Base-by-base conservation (phyloP, 2,888 invertebrate species). In the Tiphia femorata region DNA sequence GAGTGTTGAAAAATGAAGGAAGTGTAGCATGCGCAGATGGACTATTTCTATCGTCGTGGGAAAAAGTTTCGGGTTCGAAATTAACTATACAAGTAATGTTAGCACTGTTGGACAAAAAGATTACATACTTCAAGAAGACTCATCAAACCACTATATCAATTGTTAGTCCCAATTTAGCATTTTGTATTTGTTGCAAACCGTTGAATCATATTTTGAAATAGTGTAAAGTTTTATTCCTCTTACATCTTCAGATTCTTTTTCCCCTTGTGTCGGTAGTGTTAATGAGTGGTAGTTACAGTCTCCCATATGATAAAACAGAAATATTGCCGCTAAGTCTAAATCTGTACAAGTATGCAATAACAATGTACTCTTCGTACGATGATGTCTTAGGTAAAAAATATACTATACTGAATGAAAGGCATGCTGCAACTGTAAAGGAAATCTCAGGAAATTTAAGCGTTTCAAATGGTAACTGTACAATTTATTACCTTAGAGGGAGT, bases 61-160 rank as follows among this genome's bases (percentile, higher is more conserved):
- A 67, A n/a, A 83, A 81, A 62, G 21, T 79, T 7, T 65, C 51
- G 33, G 84, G 84, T 10, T 62, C 57, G 4, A 33, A 63, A 19
- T 70, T 84, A 21, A 60, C 58, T 2, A 58, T 71, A 7, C 84
- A 84, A 69, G 73, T 76, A 35, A 71, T 79, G 43, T 58, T 47
- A n/a, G 84, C 83, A 17, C 70, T 84, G 19, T 55, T 84, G 3
- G 47, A 63, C 1, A 85, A 85, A 64, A 84, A 84, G 69, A 40
- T 75, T 0, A 61, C 72, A 1, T 85, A 80, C 44, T 75, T 79
- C 0, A 63, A 55, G 1, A 79, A 81, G 55, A 84, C 81, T 69
- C 63, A 76, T 30, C 23, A 70, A 66, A 70, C 64, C 2, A 62
- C 76, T 20, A 49, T 79, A 12, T 79, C 3, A 3, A 82, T 76